Conservation (phyloP, 1,140 invertebrate genomes). For the Lanistes nyassanus region DNA sequence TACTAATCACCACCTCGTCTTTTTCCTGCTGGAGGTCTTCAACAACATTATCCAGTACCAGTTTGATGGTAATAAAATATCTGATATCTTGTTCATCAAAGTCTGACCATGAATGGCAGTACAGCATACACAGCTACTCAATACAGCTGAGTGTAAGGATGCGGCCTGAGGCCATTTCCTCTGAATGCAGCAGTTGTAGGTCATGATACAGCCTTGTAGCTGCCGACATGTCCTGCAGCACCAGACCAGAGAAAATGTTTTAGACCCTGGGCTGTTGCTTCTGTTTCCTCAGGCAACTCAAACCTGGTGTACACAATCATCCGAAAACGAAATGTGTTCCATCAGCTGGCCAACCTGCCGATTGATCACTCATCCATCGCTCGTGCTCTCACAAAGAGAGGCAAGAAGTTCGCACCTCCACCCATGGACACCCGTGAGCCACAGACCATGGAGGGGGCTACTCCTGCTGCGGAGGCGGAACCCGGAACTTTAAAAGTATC, state of each 20-base stretch:
- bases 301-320: slow-evolving; percentile 99
- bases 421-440: slow-evolving; percentile 51
- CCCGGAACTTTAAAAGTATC: slow-evolving; percentile 82
- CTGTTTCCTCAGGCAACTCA: slow-evolving; percentile 80
- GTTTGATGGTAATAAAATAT: slow-evolving; percentile 96
- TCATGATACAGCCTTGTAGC: too few relatives aligned
- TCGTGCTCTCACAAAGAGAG: slow-evolving; percentile 80
- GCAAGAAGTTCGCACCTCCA: slow-evolving; percentile 65
- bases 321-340: slow-evolving; percentile 96
- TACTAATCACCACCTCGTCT: slow-evolving; percentile 97
- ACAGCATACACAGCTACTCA: too few relatives aligned
- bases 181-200: too few relatives aligned
- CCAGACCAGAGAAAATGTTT: too few relatives aligned
- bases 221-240: too few relatives aligned
- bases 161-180: too few relatives aligned
- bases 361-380: slow-evolving; percentile 90
- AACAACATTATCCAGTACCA: slow-evolving; percentile 99
- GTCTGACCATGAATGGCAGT: background rate
- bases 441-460: slow-evolving; percentile 84
- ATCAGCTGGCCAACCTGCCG: slow-evolving; percentile 94
- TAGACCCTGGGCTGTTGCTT: too few relatives aligned
- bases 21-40: slow-evolving; percentile 98
- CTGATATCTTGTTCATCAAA: background rate
- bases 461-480: slow-evolving; percentile 79
- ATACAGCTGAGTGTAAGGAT: too few relatives aligned